These are phyloP conservation scores for Pipistrellus kuhlii DNA, from an alignment of 2,797 vertebrate genomes.

Conservation along the genomic window DNA sequence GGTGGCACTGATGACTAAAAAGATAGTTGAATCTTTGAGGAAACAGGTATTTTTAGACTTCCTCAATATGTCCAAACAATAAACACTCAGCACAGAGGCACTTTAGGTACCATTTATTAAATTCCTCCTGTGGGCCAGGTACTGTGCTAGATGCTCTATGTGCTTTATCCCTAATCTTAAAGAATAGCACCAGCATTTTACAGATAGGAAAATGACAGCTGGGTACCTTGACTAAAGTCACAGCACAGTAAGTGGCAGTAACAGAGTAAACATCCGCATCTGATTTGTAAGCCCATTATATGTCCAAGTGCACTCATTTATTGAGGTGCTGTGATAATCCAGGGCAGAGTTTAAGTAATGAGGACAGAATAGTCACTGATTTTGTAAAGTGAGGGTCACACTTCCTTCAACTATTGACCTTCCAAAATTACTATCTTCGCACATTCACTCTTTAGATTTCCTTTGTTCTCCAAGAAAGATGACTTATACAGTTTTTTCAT, in stretches of 20 bases:
- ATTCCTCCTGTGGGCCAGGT: neutral
- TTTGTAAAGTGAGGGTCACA: neutral
- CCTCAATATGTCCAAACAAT: neutral
- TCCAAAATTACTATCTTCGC: neutral
- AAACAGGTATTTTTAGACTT: slow-evolving; percentile 37
- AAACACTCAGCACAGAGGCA: neutral
- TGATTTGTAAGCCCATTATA: neutral
- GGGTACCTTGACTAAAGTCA: neutral
- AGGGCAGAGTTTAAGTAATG: neutral
- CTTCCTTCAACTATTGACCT: neutral
- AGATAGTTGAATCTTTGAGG: neutral
- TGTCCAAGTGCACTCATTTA: neutral
- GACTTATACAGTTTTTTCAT: neutral
- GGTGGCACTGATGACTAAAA: neutral
- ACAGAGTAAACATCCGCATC: neutral
- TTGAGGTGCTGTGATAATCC: neutral
- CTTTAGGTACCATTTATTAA: neutral
- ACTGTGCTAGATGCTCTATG: neutral
- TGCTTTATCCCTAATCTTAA: neutral
- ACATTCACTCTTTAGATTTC: slow-evolving; percentile 33
- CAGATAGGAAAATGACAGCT: neutral
- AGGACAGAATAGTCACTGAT: neutral
- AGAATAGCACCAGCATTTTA: slow-evolving; percentile 17
- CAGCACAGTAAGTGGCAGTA: neutral
- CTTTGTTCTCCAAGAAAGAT: slow-evolving; percentile 16